phyloP scores from a whole-genome alignment of 2,888 invertebrate species.

The Laothoe populi region DNA sequence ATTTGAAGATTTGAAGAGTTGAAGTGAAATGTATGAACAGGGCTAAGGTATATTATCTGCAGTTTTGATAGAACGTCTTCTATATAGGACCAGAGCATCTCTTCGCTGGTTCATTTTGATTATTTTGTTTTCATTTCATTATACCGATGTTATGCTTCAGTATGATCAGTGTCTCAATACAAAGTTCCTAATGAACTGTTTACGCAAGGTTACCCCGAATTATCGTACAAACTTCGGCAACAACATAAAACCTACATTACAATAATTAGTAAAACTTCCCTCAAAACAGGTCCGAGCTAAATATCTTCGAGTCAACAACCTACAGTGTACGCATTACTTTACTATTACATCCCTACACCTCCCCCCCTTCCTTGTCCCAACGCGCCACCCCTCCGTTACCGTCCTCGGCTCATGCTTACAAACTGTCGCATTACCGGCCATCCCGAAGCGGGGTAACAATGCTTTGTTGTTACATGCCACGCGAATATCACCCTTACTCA shows the following conservation, averaged over 20 bases:
- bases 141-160: too few species aligned
- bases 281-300: constrained; percentile 23
- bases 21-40: too few species aligned
- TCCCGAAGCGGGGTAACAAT: constrained; percentile 47
- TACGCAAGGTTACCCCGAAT: background rate
- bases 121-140: too few species aligned
- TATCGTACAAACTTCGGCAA: background rate
- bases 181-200: background rate
- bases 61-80: too few species aligned
- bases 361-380: constrained; percentile 39
- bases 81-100: too few species aligned
- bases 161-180: background rate
- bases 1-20: too few species aligned
- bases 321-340: constrained; percentile 76
- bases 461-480: constrained; percentile 42
- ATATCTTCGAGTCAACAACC: constrained; percentile 54
- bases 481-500: constrained; percentile 56
- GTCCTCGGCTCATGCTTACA: constrained; percentile 82
- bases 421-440: constrained; percentile 82
- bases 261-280: constrained; percentile 27
- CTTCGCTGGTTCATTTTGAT: too few species aligned
- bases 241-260: constrained; percentile 27
- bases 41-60: too few species aligned
- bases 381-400: constrained; percentile 49
- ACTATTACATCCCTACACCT: constrained; percentile 47